Percentiles rank a stretch among this genome's conserved stretches.
Evolutionary conservation across 2,113 vertebrate genomes (phyloP).

Genomic region (Brachypodius melanocephalos): DNA sequence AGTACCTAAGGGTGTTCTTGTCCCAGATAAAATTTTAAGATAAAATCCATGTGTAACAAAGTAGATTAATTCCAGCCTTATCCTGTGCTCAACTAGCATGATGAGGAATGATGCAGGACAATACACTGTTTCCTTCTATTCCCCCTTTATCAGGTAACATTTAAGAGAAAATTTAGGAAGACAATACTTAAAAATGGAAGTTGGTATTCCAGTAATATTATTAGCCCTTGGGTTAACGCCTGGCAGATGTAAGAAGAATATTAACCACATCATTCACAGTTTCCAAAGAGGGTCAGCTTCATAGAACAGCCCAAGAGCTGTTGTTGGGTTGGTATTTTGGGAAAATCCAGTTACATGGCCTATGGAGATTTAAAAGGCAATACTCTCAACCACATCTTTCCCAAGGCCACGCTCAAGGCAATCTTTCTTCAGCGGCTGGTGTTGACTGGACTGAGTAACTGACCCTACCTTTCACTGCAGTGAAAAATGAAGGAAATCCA

Average conservation of each 20-base stretch:
- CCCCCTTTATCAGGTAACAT: not conserved
- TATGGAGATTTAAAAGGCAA: not conserved
- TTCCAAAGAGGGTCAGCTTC: not conserved
- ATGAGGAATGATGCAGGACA: not conserved
- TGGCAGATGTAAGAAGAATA: not conserved
- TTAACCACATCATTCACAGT: not conserved
- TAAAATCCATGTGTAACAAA: not conserved
- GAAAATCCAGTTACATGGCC: not conserved
- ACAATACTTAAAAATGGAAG: not conserved
- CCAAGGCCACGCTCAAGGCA: not conserved
- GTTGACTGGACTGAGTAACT: not conserved
- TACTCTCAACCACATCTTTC: not conserved
- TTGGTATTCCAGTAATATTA: not conserved
- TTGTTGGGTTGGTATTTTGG: not conserved
- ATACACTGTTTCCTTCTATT: not conserved
- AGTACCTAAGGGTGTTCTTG: not conserved
- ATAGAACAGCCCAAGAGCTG: not conserved
- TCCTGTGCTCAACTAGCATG: not conserved
- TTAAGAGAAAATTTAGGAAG: not conserved
- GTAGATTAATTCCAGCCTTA: not conserved
- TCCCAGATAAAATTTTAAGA: not conserved
- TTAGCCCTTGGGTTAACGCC: not conserved
- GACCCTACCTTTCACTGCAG: not conserved
- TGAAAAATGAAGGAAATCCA: not conserved
- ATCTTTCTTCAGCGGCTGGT: not conserved